These are phyloP conservation scores for Erethizon dorsatum DNA, from an alignment of 2,797 vertebrate species.

Conservation along the genomic window DNA sequence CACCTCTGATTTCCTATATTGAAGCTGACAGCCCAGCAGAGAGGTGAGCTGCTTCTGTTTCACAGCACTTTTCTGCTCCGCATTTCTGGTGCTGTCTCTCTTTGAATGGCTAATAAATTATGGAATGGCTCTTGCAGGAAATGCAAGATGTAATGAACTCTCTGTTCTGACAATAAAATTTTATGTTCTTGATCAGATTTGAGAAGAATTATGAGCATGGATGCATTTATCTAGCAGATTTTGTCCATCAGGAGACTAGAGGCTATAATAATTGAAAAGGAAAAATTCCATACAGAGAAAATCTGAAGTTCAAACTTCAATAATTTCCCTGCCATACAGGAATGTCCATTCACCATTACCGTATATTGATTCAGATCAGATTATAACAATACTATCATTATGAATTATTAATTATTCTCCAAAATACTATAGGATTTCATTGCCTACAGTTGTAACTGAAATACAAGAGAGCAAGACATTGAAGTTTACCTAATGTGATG, in stretches of 20 bases:
- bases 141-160: conserved; percentile 76
- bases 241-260: conserved; percentile 72
- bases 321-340: conserved; percentile 64
- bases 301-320: conserved; percentile 77
- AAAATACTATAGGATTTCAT: conserved; percentile 53
- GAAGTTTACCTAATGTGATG: background rate
- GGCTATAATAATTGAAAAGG: conserved; percentile 79
- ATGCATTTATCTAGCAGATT: conserved; percentile 80
- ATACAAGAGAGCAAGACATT: background rate
- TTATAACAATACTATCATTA: conserved; percentile 63
- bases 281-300: conserved; percentile 59
- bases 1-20: conserved; percentile 98
- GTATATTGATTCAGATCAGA: conserved; percentile 70
- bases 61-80: background rate
- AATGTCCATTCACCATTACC: conserved; percentile 66
- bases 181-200: conserved; percentile 82
- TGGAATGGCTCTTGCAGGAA: conserved; percentile 64
- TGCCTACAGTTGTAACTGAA: conserved; percentile 16
- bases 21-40: conserved; percentile 98
- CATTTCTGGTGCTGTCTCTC: conserved; percentile 33
- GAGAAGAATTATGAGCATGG: conserved; percentile 79
- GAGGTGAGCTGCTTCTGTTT: conserved; percentile 90
- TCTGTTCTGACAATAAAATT: conserved; percentile 83
- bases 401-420: conserved; percentile 79
- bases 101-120: conserved; percentile 80